Percentiles rank a stretch among this genome's conserved stretches.
These are phyloP conservation scores for Morone chrysops DNA, from an alignment of 2,113 vertebrate genomes.

Conservation along the genomic window DNA sequence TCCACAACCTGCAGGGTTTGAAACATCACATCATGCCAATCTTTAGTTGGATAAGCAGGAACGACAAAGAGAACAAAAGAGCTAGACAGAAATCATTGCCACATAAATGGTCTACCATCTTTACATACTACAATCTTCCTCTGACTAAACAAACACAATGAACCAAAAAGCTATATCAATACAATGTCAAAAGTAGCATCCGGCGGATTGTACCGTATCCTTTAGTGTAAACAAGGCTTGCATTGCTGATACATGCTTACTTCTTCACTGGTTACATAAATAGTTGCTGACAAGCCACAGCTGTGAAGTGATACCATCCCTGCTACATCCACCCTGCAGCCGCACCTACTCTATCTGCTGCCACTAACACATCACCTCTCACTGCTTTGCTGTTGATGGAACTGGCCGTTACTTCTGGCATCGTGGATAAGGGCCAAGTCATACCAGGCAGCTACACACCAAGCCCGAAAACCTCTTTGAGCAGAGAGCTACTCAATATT, in stretches of 20 bases:
- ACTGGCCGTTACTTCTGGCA: not conserved
- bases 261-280: constrained; percentile 56
- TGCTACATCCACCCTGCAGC: constrained; percentile 25
- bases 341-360: not conserved
- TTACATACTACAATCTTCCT: not conserved
- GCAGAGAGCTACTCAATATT: not conserved
- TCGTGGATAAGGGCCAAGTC: not conserved
- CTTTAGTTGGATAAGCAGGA: not conserved
- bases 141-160: not conserved
- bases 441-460: not conserved
- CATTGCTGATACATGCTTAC: constrained; percentile 29
- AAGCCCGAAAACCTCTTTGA: not conserved
- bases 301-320: constrained; percentile 56
- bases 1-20: constrained; percentile 90
- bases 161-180: not conserved
- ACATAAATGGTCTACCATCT: not conserved
- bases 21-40: not conserved
- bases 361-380: constrained; percentile 20
- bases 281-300: constrained; percentile 59
- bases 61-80: not conserved
- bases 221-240: constrained; percentile 11
- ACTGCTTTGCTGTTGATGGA: constrained; percentile 1
- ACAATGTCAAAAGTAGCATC: not conserved
- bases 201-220: constrained; percentile 4
- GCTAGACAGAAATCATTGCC: not conserved